Evolutionary conservation across 2,797 vertebrate genomes (phyloP).

Genomic region (Neosilurus mollespiculum): DNA sequence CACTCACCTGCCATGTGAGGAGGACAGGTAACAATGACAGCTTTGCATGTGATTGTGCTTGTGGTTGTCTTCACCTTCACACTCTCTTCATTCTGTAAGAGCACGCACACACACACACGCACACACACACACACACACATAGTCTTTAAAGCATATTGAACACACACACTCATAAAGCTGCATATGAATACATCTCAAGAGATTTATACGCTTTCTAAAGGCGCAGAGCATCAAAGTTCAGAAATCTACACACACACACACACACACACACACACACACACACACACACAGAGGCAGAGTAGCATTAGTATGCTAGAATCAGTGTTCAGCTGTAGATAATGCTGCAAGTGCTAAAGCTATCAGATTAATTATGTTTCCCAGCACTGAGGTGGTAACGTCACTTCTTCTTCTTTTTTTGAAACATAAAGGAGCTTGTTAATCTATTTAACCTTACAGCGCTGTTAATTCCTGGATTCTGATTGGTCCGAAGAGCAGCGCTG

Average conservation of each 20-base stretch:
- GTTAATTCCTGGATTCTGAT: neutral
- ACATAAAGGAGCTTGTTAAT: neutral
- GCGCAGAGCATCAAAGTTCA: slow-evolving; percentile 20
- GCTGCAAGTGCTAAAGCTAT: slow-evolving; percentile 13
- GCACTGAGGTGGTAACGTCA: neutral
- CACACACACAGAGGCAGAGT: neutral
- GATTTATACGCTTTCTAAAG: slow-evolving; percentile 26
- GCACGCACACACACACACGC: slow-evolving; percentile 41
- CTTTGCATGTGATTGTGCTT: slow-evolving; percentile 65
- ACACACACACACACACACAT: slow-evolving; percentile 39
- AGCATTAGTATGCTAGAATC: slow-evolving; percentile 36
- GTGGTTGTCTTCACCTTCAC: slow-evolving; percentile 64
- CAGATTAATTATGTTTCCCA: slow-evolving; percentile 22
- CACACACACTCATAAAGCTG: slow-evolving; percentile 23
- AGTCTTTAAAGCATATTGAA: slow-evolving; percentile 24
- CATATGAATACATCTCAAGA: slow-evolving; percentile 24
- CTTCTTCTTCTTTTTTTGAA: neutral
- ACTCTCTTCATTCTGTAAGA: slow-evolving; percentile 63
- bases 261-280: slow-evolving; percentile 29
- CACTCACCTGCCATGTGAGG: slow-evolving; percentile 78
- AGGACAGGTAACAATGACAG: slow-evolving; percentile 74
- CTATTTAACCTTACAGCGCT: neutral
- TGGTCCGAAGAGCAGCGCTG: neutral
- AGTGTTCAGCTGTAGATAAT: neutral
- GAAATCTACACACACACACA: slow-evolving; percentile 26